Base-by-base conservation (phyloP, 2,797 vertebrate genomes). In the Pseudotriccus pelzelni region DNA sequence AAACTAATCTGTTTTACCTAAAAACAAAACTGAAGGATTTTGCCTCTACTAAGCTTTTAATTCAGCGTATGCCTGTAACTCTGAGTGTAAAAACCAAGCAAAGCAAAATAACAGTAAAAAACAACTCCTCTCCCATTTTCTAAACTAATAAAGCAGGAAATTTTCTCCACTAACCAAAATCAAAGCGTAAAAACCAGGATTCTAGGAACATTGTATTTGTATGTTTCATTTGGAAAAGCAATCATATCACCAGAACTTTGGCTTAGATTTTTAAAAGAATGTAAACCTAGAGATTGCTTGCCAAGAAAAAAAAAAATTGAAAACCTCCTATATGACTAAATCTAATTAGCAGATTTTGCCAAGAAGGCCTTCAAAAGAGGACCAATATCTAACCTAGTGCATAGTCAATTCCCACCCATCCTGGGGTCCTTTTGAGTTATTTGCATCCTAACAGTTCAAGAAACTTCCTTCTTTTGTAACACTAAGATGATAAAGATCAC, bases 401-500 rank as follows among this genome's bases (percentile, higher is more conserved):
- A 14, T 5, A 60, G 30, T 44, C 34, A 78, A 28, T 19, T 22
- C 36, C 10, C 5, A 44, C 20, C 11, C 10, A 32, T 14, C 9
- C 7, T 15, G 8, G 18, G 22, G 6, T 70, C 11, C n/a, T 85
- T 58, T 22, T 7, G 23, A 43, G 15, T 62, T 74, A 86, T 73
- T 87, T 94, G 41, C 32, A 56, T 70, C 44, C 34, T 11, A 64
- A 79, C 5, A 80, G 34, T 58, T 86, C 24, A 55, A 90, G 58
- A 90, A 77, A 79, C 34, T 88, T 89, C 67, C 85, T 87, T 87
- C 79, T 90, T 94, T 90, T 90, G 77, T 95, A 90, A 92, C 24
- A 16, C 14, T 37, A 24, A 23, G 12, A 28, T 25, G 68, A 95
- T 77, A 85, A 90, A 75, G 73, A 89, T 92, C 81, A 34, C 30